Evolutionary conservation across 2,797 vertebrate genomes (phyloP), one percentile per base, ranked within the genome.

Genomic region (Oophaga sylvatica): DNA sequence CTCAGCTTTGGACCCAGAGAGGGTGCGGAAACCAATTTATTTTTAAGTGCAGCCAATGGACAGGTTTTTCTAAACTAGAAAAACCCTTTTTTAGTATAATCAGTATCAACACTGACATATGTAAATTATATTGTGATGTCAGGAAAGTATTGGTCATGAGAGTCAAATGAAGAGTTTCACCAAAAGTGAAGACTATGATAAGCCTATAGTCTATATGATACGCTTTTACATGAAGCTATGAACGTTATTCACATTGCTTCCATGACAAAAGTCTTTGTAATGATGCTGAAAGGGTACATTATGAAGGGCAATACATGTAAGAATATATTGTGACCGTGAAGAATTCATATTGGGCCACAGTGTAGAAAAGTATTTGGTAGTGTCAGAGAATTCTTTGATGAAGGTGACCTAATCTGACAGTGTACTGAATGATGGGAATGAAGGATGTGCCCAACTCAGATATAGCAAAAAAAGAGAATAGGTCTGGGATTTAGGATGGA

Each of bases 391-490:
- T 71, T 71, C 17, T 71, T 71, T 35, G 15, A 13, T 71, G 41
- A 73, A 73, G 71, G 71, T 73, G 71, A 73, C 71, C 71, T 73
- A 17, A 48, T 45, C 35, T 73, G 71, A 73, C 71, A 73, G 22
- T 45, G 35, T 19, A 48, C 35, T 11, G 71, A 73, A 22, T 48
- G 35, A 73, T 73, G 17, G 68, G 35, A 48, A 71, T 71, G 31
- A 19, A 73, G 35, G 35, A 73, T 6, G 35, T 45, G 35, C 1
- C 71, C 19, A 29, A 71, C 17, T 41, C 16, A 45, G 35, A 73
- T 20, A 45, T 22, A 73, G 35, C 17, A 73, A 8, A 45, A 73
- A 41, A 71, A 71, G 31, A 41, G 35, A 73, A 45, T 19, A 73
- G 10, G 6, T 8, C 71, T 22, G 19, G 71, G 71, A 73, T 45